Percentiles rank a stretch among this genome's conserved stretches.
Evolutionary conservation across 1,140 invertebrate genomes (phyloP).

Genomic region (Drosophila fuyamai): DNA sequence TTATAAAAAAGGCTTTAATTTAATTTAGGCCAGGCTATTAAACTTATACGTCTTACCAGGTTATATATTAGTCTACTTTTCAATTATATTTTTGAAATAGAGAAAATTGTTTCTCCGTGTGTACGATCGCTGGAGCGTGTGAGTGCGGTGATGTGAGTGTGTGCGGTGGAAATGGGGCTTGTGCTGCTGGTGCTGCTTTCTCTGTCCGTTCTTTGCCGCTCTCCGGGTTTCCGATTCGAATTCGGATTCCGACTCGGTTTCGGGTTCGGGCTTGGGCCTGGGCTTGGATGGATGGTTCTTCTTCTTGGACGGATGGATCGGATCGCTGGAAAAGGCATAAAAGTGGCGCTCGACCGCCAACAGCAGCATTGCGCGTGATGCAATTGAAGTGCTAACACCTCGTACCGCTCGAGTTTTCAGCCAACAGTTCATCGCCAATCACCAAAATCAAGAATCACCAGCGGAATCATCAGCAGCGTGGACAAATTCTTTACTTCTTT

Average conservation of each 20-base stretch:
- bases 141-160: slow-evolving; percentile 36
- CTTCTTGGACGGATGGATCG: slow-evolving; percentile 62
- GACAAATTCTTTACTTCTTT: slow-evolving; percentile 57
- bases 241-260: slow-evolving; percentile 1
- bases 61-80: too few species aligned
- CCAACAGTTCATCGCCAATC: slow-evolving; percentile 10
- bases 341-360: slow-evolving; percentile 79
- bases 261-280: not conserved
- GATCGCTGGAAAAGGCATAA: slow-evolving; percentile 82
- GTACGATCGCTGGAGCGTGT: slow-evolving; percentile 50
- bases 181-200: slow-evolving; percentile 41
- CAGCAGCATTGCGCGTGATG: slow-evolving; percentile 85
- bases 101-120: not conserved
- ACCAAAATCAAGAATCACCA: slow-evolving; percentile 38
- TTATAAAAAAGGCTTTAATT: too few species aligned
- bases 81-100: not conserved
- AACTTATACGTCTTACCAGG: too few species aligned
- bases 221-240: slow-evolving; percentile 16
- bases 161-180: slow-evolving; percentile 69
- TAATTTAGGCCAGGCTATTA: too few species aligned
- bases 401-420: slow-evolving; percentile 44
- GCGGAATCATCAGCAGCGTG: slow-evolving; percentile 50
- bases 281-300: slow-evolving; percentile 30
- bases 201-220: slow-evolving; percentile 40
- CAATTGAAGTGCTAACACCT: slow-evolving; percentile 84